Evolutionary conservation across 2,113 vertebrate genomes (phyloP).

Genomic region (Embiotoca jacksoni): DNA sequence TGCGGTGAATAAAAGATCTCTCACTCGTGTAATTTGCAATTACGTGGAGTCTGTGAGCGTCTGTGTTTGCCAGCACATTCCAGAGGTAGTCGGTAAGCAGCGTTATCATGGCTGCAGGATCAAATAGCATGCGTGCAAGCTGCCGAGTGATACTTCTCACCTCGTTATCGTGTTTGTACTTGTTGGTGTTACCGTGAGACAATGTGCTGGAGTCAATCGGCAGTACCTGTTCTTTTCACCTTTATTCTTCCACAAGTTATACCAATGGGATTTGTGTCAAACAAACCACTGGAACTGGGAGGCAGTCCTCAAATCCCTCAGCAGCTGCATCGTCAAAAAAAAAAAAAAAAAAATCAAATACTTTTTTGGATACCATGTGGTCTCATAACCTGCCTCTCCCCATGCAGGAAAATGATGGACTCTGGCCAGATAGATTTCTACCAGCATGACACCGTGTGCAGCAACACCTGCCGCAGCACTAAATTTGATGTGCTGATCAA

Average conservation of each 20-base stretch:
- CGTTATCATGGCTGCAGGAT: conserved; percentile 48
- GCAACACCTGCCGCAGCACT: conserved; percentile 96
- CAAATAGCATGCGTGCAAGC: conserved; percentile 51
- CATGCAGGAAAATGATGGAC: conserved; percentile 96
- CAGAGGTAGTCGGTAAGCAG: conserved; percentile 56
- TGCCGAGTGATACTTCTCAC: conserved; percentile 50
- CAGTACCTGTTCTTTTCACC: conserved; percentile 54
- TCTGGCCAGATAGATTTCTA: conserved; percentile 97
- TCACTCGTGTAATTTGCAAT: conserved; percentile 47
- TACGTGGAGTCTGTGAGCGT: conserved; percentile 32
- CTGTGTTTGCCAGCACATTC: conserved; percentile 62
- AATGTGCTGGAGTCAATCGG: conserved; percentile 28
- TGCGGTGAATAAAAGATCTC: not conserved
- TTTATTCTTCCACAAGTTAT: conserved; percentile 31
- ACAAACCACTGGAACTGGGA: conserved; percentile 11
- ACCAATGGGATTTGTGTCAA: conserved; percentile 38
- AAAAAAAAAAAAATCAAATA: conserved; percentile 16
- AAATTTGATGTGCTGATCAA: conserved; percentile 95
- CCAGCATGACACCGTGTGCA: conserved; percentile 94
- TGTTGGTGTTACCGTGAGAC: conserved; percentile 51
- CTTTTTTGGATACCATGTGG: not conserved
- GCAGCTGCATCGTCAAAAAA: conserved; percentile 11
- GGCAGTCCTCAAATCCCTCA: not conserved
- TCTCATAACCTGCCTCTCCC: conserved; percentile 39
- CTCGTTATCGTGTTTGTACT: conserved; percentile 66